phyloP scores from a whole-genome alignment of 2,888 invertebrate genomes.

The Lacanobia oleracea region DNA sequence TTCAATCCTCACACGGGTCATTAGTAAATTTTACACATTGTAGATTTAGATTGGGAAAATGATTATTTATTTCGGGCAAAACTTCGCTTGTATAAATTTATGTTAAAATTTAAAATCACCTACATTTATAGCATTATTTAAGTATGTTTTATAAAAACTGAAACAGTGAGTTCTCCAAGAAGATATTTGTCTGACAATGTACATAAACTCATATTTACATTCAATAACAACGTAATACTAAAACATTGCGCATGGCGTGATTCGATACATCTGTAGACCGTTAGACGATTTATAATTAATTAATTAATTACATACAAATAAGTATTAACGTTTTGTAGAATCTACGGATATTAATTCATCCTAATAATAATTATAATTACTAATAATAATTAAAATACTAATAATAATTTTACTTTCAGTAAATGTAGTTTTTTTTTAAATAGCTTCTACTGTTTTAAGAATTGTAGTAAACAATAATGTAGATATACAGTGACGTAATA shows the following conservation, averaged over 20 bases:
- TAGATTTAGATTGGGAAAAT: not conserved
- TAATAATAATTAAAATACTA: too few species aligned
- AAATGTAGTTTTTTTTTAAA: conserved; percentile 35
- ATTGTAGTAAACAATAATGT: conserved; percentile 45
- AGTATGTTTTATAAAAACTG: conserved; percentile 45
- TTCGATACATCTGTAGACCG: conserved; percentile 47
- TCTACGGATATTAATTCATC: conserved; percentile 26
- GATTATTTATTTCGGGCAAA: not conserved
- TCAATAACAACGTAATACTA: conserved; percentile 48
- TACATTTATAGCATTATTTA: not conserved
- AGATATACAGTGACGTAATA: conserved; percentile 37
- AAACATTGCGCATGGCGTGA: conserved; percentile 61
- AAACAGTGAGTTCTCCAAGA: conserved; percentile 58
- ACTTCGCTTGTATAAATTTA: not conserved
- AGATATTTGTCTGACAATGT: conserved; percentile 49
- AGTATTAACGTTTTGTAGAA: conserved; percentile 46
- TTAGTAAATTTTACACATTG: not conserved
- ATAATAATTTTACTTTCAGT: conserved; percentile 44
- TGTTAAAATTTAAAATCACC: not conserved
- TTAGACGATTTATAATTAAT: conserved; percentile 41
- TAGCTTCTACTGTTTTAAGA: conserved; percentile 32
- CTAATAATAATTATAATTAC: conserved; percentile 38
- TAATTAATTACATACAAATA: conserved; percentile 21
- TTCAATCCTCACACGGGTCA: not conserved
- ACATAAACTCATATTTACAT: conserved; percentile 57